Evolutionary conservation across 1,140 invertebrate species (phyloP), one percentile per base, ranked within the genome.

Genomic region (Drosophila erecta): DNA sequence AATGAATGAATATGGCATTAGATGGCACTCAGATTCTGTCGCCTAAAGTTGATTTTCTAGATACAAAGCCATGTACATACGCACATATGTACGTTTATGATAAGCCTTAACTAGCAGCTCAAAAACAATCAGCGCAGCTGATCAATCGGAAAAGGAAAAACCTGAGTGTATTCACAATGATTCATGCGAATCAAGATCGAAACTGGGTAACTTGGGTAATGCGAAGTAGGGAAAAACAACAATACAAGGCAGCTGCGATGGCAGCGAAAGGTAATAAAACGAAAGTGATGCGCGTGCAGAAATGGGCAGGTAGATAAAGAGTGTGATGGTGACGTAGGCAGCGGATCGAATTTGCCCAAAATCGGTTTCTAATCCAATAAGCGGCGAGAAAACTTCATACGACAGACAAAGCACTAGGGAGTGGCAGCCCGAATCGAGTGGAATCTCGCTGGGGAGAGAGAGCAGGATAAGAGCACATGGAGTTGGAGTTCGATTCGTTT

Each of bases 231-330:
- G 58, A n/a, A 56, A 72, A 22, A 58, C 27, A 56, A 60, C 30
- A 60, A 58, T 17, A 17, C 17, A 24, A 53, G 35, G 41, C 40
- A 64, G 17, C 66, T 62, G 33, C 33, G 33, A 73, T 51, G 50
- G 44, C 17, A 67, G 71, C 27, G 46, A 40, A 55, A 61, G 44
- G 56, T 56, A 53, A 65, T 59, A 61, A 79, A 87, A 84, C 70
- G 85, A 87, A 84, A 90, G 79, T 87, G 84, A 84, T 83, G 65
- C 74, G 58, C 35, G 49, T 65, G 58, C 37, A 57, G 64, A 62
- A 77, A 85, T 69, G 35, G 35, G 47, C 66, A 72, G 66, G 51
- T 55, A 58, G 40, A 44, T 61, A 66, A 64, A 41, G 69, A 41
- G 56, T 57, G 20, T 64, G 46, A 43, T 33, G 22, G 38, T 73